A percentile compares a stretch with the other conserved stretches of the same genome.
Conservation (phyloP, 2,113 vertebrate species). For the Oceanites oceanicus region DNA sequence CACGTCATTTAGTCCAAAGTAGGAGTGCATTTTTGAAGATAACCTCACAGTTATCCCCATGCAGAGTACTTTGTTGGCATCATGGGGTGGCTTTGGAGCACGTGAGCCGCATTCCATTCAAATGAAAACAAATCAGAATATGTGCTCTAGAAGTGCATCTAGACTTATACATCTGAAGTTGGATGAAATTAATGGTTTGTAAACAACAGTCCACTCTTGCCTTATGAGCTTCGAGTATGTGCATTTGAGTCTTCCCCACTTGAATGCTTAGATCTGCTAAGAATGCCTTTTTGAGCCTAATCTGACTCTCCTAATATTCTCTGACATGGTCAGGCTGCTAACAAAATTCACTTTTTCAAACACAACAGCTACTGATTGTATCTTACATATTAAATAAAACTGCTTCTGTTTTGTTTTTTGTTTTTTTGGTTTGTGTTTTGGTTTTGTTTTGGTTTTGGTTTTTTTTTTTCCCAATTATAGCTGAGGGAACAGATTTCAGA, state of each 20-base stretch:
- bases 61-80: not conserved
- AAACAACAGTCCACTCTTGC: not conserved
- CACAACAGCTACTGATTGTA: not conserved
- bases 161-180: not conserved
- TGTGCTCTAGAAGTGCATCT: not conserved
- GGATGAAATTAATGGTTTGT: not conserved
- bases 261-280: not conserved
- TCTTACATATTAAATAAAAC: not conserved
- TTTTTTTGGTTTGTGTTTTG: not conserved
- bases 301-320: not conserved
- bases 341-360: not conserved
- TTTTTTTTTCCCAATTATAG: not conserved
- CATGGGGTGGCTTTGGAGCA: not conserved
- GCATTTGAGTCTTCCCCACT: not conserved
- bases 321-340: not conserved
- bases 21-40: not conserved
- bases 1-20: not conserved
- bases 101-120: not conserved
- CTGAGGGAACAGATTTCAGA: not conserved
- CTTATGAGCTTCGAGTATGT: not conserved
- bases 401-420: not conserved
- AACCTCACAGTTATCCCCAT: not conserved
- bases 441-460: not conserved
- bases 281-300: not conserved
- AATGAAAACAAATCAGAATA: not conserved